Evolutionary conservation across 2,888 invertebrate genomes (phyloP).

Genomic region (Sminthurinus aureus): DNA sequence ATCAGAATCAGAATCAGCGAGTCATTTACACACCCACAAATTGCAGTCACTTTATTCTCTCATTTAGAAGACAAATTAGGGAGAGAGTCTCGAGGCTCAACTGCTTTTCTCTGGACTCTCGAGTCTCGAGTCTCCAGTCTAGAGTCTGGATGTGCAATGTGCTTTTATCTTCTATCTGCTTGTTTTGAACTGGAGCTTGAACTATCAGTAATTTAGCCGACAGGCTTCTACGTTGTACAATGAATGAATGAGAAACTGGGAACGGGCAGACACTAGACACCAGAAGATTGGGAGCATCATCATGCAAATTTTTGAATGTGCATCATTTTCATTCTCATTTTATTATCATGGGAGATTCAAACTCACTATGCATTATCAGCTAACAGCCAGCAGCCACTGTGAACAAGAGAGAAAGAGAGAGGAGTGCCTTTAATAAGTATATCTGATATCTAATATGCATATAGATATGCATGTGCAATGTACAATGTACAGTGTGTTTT

Average conservation of each 20-base stretch:
- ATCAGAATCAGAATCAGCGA: not conserved
- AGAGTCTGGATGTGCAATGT: not conserved
- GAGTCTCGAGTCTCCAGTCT: not conserved
- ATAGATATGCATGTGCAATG: no score
- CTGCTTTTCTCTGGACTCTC: not conserved
- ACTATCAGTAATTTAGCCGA: not conserved
- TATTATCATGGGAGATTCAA: not conserved
- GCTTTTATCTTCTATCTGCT: no score
- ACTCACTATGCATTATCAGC: not conserved
- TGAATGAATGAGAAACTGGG: not conserved
- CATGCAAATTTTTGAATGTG: conserved; percentile 23
- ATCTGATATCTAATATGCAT: not conserved
- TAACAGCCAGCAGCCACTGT: not conserved
- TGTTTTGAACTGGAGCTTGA: not conserved
- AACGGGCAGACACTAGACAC: not conserved
- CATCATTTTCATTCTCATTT: conserved; percentile 26
- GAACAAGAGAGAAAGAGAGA: not conserved
- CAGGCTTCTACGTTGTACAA: not conserved
- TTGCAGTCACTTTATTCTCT: conserved; percentile 25
- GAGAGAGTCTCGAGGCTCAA: not conserved
- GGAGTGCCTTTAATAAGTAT: not conserved
- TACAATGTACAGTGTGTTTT: no score
- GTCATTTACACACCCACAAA: not conserved
- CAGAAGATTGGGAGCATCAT: conserved; percentile 8
- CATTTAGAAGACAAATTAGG: conserved; percentile 30